Base-by-base conservation (phyloP, 2,888 invertebrate species). In the Eupeodes luniger region DNA sequence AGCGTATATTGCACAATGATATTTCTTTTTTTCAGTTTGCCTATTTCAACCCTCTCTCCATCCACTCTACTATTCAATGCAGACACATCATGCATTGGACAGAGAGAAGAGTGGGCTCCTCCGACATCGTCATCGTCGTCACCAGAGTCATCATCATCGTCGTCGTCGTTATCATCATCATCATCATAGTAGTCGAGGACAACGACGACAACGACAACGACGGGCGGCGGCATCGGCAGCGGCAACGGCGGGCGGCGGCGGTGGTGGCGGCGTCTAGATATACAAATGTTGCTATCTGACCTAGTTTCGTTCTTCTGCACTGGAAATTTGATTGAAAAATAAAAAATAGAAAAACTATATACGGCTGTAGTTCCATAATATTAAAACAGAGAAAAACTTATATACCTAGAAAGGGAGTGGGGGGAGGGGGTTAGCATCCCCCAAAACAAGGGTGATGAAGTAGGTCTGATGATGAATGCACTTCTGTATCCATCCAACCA, bases 251-350 rank as follows among this genome's bases (percentile, higher is more conserved):
- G 27, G 27, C 27, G 40, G 40, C 40, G 9, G 9, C 6, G 40
- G 40, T 9, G 40, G 11, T 16, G 16, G 27, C 47, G 69, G 70
- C 70, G 70, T 70, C 70, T 70, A 70, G 57, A 70, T 87, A 72
- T 79, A 83, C 47, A 70, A 77, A 81, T 78, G 84, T 88, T 84
- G 84, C 85, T 55, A 85, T 85, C 88, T 88, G 88, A 88, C 88
- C 88, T 88, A 88, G 81, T 88, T 87, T 57, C 82, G 69, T 55
- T 81, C 47, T 86, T 79, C 77, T 83, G 85, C 81, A 59, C 81
- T 81, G 80, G 44, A 84, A 78, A 88, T 84, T 81, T 84, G 81
- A 85, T 88, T 85, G 78, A 85, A 85, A 81, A 70, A 61, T 44
- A 49, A 51, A 69, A 70, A 55, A 77, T 72, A 53, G 55, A 51